Evolutionary conservation across 2,797 vertebrate genomes (phyloP).

Genomic region (Xerus rutilus): DNA sequence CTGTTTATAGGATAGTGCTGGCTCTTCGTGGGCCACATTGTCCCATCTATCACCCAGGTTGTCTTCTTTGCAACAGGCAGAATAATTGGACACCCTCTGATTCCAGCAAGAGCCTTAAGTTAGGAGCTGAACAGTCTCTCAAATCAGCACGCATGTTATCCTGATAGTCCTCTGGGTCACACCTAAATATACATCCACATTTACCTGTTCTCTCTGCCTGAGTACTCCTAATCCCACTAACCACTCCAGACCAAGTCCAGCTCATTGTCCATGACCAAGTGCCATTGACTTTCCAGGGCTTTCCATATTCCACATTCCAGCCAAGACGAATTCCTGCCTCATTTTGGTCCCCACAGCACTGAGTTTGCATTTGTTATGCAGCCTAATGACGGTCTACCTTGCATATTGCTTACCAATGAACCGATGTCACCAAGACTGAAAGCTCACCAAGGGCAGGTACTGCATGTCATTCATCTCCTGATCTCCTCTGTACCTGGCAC

Average conservation of each 20-base stretch:
- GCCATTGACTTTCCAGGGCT: neutral
- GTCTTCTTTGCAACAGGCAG: neutral
- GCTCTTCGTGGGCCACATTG: neutral
- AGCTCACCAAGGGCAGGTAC: neutral
- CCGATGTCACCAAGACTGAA: neutral
- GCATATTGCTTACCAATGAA: neutral
- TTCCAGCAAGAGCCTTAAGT: neutral
- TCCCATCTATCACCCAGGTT: neutral
- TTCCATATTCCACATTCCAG: neutral
- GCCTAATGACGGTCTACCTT: neutral
- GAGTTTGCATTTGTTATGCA: neutral
- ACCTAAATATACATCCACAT: neutral
- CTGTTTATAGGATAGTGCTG: neutral
- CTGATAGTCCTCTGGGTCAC: neutral
- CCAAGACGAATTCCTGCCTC: neutral
- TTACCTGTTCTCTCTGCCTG: neutral
- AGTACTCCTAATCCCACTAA: neutral
- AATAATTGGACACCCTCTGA: neutral
- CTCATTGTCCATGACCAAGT: neutral
- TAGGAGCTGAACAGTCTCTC: neutral
- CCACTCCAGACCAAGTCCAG: neutral
- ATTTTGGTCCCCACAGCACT: neutral
- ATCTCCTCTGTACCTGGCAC: fast-evolving
- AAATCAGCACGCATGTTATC: neutral
- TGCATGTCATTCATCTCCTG: fast-evolving